Evolutionary conservation across 2,888 invertebrate species (phyloP).

Genomic region (Sphaerophoria taeniata): DNA sequence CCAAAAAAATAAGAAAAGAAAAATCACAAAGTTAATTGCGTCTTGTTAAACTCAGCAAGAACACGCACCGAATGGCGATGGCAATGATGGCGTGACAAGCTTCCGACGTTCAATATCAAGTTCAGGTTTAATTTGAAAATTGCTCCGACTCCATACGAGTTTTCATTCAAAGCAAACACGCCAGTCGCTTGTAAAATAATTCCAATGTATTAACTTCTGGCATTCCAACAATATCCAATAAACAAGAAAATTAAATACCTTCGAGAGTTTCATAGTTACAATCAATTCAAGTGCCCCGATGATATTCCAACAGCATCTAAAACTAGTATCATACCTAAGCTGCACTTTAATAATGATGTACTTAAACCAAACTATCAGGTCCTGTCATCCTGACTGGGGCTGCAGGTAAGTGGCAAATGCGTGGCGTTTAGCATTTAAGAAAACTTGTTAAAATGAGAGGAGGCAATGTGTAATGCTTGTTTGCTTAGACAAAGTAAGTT

Average conservation of each 20-base stretch:
- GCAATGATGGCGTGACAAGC: too few species aligned
- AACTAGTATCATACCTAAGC: conserved; percentile 29
- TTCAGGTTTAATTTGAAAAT: conserved; percentile 58
- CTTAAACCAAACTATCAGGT: conserved; percentile 60
- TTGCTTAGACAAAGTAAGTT: not conserved
- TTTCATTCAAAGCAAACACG: conserved; percentile 60
- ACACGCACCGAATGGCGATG: conserved; percentile 7
- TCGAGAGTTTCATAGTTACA: conserved; percentile 38
- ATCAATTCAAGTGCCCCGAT: conserved; percentile 41
- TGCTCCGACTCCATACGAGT: conserved; percentile 12
- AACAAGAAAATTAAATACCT: conserved; percentile 70
- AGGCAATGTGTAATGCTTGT: conserved; percentile 4
- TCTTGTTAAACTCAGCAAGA: not conserved
- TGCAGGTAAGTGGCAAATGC: conserved; percentile 62
- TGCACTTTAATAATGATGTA: conserved; percentile 70
- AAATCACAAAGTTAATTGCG: not conserved
- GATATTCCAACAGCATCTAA: not conserved
- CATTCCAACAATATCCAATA: conserved; percentile 54
- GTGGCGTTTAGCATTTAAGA: conserved; percentile 66
- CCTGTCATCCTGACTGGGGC: conserved; percentile 69
- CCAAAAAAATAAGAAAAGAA: not conserved
- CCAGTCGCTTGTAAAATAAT: conserved; percentile 47
- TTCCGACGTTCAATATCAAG: conserved; percentile 32
- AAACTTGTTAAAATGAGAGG: conserved; percentile 47
- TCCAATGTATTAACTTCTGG: conserved; percentile 24